phyloP scores from a whole-genome alignment of 2,888 invertebrate genomes.

The Camptogramma bilineatum region DNA sequence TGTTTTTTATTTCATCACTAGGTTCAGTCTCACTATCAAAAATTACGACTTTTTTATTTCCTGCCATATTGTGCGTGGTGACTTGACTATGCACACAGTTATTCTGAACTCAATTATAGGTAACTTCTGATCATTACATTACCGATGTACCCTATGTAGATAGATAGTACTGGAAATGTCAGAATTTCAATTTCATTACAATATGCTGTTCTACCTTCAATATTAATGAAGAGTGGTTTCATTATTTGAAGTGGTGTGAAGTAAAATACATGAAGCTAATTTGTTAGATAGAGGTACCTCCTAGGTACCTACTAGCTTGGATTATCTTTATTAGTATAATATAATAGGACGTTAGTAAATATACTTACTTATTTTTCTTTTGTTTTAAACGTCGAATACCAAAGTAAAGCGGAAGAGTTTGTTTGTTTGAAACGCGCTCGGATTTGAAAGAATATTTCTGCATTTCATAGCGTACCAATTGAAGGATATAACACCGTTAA shows the following conservation, averaged over 20 bases:
- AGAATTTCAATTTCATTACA: slow-evolving; percentile 4
- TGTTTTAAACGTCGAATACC: no score
- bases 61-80: slow-evolving; percentile 1
- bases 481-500: no score
- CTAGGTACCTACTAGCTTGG: no score
- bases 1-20: background rate
- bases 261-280: background rate
- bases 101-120: background rate
- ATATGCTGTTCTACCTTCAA: background rate
- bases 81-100: background rate
- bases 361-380: no score
- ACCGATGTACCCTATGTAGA: background rate
- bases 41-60: slow-evolving; percentile 2
- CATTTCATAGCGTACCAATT: no score
- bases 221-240: slow-evolving; percentile 13
- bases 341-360: no score
- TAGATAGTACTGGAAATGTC: background rate
- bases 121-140: background rate
- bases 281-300: background rate
- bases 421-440: no score
- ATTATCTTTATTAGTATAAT: no score
- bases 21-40: background rate
- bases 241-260: slow-evolving; percentile 5
- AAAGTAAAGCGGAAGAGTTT: no score
- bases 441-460: no score